Conservation (phyloP, 2,113 vertebrate genomes). For the Osmerus eperlanus region DNA sequence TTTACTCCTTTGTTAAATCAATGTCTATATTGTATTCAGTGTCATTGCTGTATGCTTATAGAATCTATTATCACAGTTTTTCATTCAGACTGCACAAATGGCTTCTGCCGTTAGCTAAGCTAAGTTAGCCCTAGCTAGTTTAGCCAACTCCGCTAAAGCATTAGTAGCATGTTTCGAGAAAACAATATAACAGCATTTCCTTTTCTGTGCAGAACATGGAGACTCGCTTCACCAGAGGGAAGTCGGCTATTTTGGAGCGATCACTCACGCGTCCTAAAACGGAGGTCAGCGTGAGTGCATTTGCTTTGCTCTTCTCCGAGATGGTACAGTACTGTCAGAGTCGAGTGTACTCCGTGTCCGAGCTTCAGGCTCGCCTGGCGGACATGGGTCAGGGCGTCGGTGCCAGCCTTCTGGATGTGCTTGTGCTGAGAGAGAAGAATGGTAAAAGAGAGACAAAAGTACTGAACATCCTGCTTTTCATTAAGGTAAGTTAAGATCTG, state of each 20-base stretch:
- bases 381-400: constrained; percentile 88
- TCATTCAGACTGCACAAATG: too few species aligned
- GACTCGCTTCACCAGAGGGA: constrained; percentile 86
- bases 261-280: constrained; percentile 81
- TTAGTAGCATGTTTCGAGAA: background rate
- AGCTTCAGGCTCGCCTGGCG: constrained; percentile 86
- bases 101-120: too few species aligned
- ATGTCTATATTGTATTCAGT: too few species aligned
- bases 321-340: constrained; percentile 96
- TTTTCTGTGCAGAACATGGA: constrained; percentile 75
- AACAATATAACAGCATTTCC: background rate
- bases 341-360: constrained; percentile 88
- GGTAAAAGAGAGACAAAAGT: constrained; percentile 88
- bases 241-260: constrained; percentile 85
- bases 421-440: constrained; percentile 86
- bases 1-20: too few species aligned
- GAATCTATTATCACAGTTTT: too few species aligned
- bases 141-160: background rate
- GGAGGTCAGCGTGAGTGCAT: constrained; percentile 85
- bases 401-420: constrained; percentile 81
- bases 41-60: too few species aligned
- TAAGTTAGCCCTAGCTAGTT: too few species aligned
- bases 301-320: constrained; percentile 90
- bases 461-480: constrained; percentile 82
- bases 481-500: constrained; percentile 63